Percentiles rank a stretch among this genome's conserved stretches.
Conservation (phyloP, 2,113 vertebrate species). For the Limnothrissa miodon region DNA sequence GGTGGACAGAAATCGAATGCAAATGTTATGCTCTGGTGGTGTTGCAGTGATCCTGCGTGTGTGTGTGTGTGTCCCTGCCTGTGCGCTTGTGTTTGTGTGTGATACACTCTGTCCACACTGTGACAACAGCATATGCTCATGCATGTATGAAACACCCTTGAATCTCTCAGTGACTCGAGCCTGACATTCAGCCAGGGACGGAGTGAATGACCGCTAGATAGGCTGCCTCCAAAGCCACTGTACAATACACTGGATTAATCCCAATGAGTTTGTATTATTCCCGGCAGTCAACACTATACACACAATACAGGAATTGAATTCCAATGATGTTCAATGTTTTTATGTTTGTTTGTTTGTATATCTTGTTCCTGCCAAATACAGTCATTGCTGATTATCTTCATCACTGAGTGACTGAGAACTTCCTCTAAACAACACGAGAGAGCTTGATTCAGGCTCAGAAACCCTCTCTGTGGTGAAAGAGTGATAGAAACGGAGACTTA, state of each 20-base stretch:
- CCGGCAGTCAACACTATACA: neutral
- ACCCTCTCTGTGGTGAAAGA: neutral
- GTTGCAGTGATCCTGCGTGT: neutral
- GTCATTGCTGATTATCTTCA: neutral
- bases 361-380: neutral
- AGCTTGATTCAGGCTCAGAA: neutral
- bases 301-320: neutral
- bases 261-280: neutral
- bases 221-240: no score
- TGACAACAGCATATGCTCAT: constrained; percentile 12
- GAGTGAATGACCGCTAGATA: neutral
- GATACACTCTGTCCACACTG: neutral
- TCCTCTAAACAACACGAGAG: neutral
- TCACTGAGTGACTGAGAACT: no score
- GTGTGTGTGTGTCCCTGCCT: neutral
- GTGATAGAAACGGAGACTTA: neutral
- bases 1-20: neutral
- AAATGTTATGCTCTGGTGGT: neutral
- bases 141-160: neutral
- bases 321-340: neutral
- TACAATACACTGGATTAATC: neutral
- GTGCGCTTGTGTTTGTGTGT: neutral
- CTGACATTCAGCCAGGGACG: neutral
- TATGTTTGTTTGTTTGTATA: neutral
- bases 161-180: neutral